These are phyloP conservation scores for Merops nubicus DNA, from an alignment of 2,113 vertebrate genomes.

Conservation along the genomic window DNA sequence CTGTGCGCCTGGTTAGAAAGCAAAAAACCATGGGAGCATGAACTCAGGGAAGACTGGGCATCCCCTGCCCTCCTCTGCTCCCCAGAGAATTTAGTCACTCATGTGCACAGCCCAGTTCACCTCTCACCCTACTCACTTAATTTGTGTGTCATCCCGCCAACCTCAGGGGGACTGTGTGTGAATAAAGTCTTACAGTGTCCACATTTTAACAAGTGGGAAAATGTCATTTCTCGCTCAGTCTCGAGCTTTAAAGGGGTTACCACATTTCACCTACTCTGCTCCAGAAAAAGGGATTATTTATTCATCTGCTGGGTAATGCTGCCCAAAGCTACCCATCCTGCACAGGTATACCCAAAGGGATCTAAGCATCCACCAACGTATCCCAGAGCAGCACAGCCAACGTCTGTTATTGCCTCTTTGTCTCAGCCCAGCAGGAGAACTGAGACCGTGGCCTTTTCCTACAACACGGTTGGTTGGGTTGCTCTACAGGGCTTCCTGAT, in stretches of 20 bases:
- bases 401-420: not conserved
- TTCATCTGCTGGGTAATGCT: not conserved
- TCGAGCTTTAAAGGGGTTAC: not conserved
- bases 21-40: not conserved
- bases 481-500: not conserved
- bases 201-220: not conserved
- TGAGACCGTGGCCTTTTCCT: rapidly evolving
- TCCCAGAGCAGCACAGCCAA: not conserved
- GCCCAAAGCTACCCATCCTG: not conserved
- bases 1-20: not conserved
- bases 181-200: not conserved
- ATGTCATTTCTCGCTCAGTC: not conserved
- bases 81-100: not conserved
- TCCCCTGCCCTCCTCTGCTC: not conserved
- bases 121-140: not conserved
- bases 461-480: not conserved
- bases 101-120: not conserved
- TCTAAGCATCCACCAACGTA: not conserved
- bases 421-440: not conserved
- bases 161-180: not conserved
- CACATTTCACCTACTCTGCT: not conserved
- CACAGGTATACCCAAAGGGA: not conserved
- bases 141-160: not conserved
- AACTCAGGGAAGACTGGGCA: not conserved
- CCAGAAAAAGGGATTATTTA: not conserved